Conservation (phyloP, 23 tunicate species). For the Clavelina lepadiformis region DNA sequence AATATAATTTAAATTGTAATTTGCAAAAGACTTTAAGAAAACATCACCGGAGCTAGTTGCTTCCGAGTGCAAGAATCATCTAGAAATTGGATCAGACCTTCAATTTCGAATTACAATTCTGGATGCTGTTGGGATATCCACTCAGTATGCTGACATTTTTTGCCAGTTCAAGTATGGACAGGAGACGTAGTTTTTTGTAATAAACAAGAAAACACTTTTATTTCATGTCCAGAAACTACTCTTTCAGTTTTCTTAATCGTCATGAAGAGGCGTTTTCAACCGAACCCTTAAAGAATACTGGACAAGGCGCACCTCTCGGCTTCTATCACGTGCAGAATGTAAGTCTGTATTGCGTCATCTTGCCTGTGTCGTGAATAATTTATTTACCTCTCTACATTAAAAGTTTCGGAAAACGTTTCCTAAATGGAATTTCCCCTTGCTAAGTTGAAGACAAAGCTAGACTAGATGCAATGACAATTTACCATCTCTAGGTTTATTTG, state of each 20-base stretch:
- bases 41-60: too few species aligned
- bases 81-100: constrained; percentile 62
- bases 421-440: too few species aligned
- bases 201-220: background rate
- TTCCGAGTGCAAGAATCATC: too few species aligned
- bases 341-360: too few species aligned
- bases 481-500: too few species aligned
- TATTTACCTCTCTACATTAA: too few species aligned
- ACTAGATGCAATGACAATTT: too few species aligned
- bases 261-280: constrained; percentile 85
- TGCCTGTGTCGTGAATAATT: too few species aligned
- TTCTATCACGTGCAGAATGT: constrained; percentile 92
- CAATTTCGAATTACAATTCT: constrained; percentile 80
- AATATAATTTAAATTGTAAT: too few species aligned
- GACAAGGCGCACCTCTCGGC: constrained; percentile 77
- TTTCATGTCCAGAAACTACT: background rate
- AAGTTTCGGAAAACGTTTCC: too few species aligned
- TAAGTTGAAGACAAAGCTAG: too few species aligned
- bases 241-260: constrained; percentile 62
- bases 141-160: constrained; percentile 69
- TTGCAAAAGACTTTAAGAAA: too few species aligned
- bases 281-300: constrained; percentile 78
- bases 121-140: constrained; percentile 75
- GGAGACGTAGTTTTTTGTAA: constrained; percentile 3
- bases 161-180: constrained; percentile 80